Evolutionary conservation across 2,113 vertebrate genomes (phyloP), one percentile per base, ranked within the genome.

Genomic region (Otocyon megalotis): DNA sequence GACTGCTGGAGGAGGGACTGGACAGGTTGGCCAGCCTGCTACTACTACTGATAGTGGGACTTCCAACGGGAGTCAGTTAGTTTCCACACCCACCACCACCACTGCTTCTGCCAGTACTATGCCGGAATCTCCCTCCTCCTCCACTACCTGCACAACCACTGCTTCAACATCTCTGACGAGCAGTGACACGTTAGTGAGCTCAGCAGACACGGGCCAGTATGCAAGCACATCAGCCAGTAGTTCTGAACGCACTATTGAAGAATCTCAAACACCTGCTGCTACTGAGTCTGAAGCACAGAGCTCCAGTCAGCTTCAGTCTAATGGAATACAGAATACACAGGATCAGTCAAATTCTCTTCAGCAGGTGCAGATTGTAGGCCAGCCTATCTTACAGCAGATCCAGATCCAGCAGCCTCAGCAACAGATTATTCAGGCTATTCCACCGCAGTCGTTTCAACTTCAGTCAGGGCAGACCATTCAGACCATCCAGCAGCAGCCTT

Each of bases 311-410:
- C 98, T 99, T 97, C 99, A 99, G 98, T 98, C 99, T 88, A 99
- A 99, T 19, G 99, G 99, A 88, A 98, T 99, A 86, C 99, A 99
- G 98, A 99, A 97, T 0, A 97, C 99, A 95, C 98, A 99, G 35
- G 99, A 99, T 65, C 98, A 99, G 72, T 97, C 99, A 0, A 99
- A 99, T 94, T 99, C 99, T 92, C 99, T 99, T 97, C 99, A 99
- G 98, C 99, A 99, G 98, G 99, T 99, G 74, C 99, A 99, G 95
- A 99, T 99, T 1, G 99, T 99, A 96, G 99, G 99, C 54, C 99
- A 99, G 97, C 99, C 99, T 88, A 98, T 99, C 94, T 98, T 99
- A 83, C 99, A 99, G 94, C 99, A 99, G 98, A 99, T 99, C 95
- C 99, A 99, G 98, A 99, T 99, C 94, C 99, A 99, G 71, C 99